Base-by-base conservation (phyloP, 1,140 invertebrate species). In the Pseudomyrmex concolor region DNA sequence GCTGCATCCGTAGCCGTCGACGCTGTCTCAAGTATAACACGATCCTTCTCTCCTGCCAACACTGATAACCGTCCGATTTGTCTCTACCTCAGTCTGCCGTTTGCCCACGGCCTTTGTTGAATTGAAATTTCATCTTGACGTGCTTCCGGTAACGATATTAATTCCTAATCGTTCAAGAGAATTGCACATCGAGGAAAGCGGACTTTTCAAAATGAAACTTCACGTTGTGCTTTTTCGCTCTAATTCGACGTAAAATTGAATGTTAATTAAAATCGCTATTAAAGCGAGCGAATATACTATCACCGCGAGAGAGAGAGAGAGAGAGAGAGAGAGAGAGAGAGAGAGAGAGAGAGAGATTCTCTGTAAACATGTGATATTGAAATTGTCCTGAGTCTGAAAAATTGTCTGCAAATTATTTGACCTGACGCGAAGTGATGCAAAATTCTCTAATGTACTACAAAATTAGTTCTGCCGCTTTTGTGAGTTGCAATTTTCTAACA, bases 1-100 rank as follows among this genome's bases (percentile, higher is more conserved):
- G 34, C 63, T 60, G 66, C 67, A 45, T 59, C 68, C 82, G 72
- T 84, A 64, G 59, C 59, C 77, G 84, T 85, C 84, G 68, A 17
- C 71, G 71, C 57, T 67, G 55, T 66, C 66, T 10, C 25, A 2
- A 9, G 1, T 62, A 34, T 45, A 71, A 55, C 19, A 13, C 51
- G 64, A 13, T 34, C 43, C 81, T 45, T 50, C 50, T 13, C 19
- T 17, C 15, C 43, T 51, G 17, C 22, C 9, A 8, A 10, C 15
- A 15, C 48, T 63, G 48, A 13, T 59, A 67, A 51, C 74, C 25
- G 51, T 70, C 17, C 67, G 54, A 72, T 81, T 73, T 81, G 68
- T 54, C 45, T 50, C 60, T 19, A 48, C n/a, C 48, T 51, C 57
- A 34, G n/a, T 43, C 22, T 15, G 63, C 51, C n/a, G 10, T 55